Evolutionary conservation across 92 coral and sea anemone genomes (phyloP), one percentile per base, ranked within the genome.

Genomic region (Paramuricea clavata): DNA sequence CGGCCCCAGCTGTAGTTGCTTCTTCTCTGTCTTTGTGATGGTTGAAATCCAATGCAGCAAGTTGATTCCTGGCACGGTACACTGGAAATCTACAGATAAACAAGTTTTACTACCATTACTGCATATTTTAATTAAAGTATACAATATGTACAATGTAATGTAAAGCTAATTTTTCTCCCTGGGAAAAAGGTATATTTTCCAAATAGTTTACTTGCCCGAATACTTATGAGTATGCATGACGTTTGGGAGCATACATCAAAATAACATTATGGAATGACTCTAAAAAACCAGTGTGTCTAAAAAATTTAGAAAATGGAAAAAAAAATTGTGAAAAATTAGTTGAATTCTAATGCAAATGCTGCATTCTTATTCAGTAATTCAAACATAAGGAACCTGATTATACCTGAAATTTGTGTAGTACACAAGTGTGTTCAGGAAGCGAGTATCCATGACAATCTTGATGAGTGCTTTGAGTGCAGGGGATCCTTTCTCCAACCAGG

Each of bases 351-450:
- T 50, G 22, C 3, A 50, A 16, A 5, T 26, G 12, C n/a, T 65
- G 3, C 72, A 26, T 3, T 10, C 12, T 12, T 8, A 26, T 2
- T n/a, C n/a, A n/a, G 22, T n/a, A 5, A 65, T 11, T 2, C 6
- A 2, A 65, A 65, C 72, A 65, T 26, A 12, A 65, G 12, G 11
- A 65, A n/a, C n/a, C 41, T 65, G 28, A 74, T n/a, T n/a, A n/a
- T n/a, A 74, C 56, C 80, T 74, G 57, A 74, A 74, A 9, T 74
- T 74, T 57, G 60, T 35, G 26, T 71, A 71, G 16, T 71, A 71
- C 1, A 6, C 2, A 10, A 71, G 50, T 5, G 77, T 71, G 80
- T 74, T 74, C 26, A 74, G 60, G 34, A 74, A 74, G 42, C 80
- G 27, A 2, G 60, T 44, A 30, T 74, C 59, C 60, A 74, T 1